These are phyloP conservation scores for Dendrocincla tyrannina DNA, from an alignment of 2,797 vertebrate genomes.

Conservation along the genomic window DNA sequence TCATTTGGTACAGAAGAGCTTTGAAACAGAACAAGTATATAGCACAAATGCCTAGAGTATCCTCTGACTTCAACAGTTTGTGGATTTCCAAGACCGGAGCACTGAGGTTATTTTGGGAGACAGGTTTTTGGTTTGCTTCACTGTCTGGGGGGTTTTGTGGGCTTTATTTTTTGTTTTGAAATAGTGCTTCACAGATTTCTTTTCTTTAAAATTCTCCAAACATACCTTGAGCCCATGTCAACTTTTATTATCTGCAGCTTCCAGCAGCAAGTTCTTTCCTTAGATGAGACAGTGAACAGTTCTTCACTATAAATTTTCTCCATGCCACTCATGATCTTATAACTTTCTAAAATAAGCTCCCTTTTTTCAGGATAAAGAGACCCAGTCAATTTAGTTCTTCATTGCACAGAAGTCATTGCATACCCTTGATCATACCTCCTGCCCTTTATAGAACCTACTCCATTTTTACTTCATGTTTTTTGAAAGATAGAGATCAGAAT, in stretches of 20 bases:
- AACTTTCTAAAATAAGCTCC: slow-evolving; percentile 26
- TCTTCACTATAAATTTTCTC: slow-evolving; percentile 3
- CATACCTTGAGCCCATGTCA: neutral
- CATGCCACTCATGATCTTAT: neutral
- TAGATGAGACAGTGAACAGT: neutral
- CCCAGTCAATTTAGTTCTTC: neutral
- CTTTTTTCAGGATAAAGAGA: neutral
- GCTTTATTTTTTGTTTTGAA: neutral
- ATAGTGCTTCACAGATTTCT: neutral
- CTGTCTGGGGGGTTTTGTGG: neutral
- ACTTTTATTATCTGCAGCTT: neutral
- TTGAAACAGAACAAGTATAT: neutral
- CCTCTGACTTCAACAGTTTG: neutral
- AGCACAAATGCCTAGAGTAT: accelerated
- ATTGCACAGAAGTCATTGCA: neutral
- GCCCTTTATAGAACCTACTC: neutral
- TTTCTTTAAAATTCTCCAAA: neutral
- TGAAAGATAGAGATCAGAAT: neutral
- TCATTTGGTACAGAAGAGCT: neutral
- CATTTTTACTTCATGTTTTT: neutral
- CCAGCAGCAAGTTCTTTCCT: neutral
- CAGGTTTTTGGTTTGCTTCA: neutral
- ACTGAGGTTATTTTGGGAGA: neutral
- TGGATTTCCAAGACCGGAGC: neutral
- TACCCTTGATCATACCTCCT: neutral